Evolutionary conservation across 2,113 vertebrate genomes (phyloP), one percentile per base, ranked within the genome.

Genomic region (Siniperca knerii): DNA sequence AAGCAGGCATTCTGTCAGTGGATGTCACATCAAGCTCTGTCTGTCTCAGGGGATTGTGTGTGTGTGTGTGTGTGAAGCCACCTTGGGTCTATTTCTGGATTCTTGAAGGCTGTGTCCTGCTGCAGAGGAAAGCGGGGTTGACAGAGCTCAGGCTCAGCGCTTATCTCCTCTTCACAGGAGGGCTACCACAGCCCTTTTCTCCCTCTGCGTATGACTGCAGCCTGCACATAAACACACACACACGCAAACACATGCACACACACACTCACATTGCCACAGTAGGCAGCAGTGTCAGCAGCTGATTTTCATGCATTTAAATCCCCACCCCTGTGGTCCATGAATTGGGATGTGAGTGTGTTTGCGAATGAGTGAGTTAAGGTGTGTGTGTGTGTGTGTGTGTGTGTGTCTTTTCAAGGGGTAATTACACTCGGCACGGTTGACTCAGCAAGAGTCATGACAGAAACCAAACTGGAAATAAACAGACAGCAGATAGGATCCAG

Each of bases 101-200:
- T 92, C 79, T 89, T 77, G 82, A 87, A 90, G 78, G 87, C 89
- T 68, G 73, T 77, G 79, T 82, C 87, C 68, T 71, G 78, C 75
- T 79, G 78, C 87, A 79, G 55, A 77, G 83, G 55, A 85, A 90
- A 92, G 81, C 82, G 2, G 40, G 33, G 77, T 42, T 67, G 74
- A 83, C 89, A 75, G 86, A 87, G 81, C 90, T 89, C 42, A 52
- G 88, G 74, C 85, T 84, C 70, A n/a, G 87, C 20, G 76, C 93
- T 94, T 95, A 94, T 95, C 93, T 94, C 82, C 71, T 25, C 79
- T 75, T 80, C 1, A n/a, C 94, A 95, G 94, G 86, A 94, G 83
- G 86, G 78, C 88, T 42, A 77, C 88, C 67, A 40, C 80, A 73
- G 81, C 75, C 79, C 73, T 35, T 67, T 73, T 48, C 54, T 57